Evolutionary conservation across 2,797 vertebrate genomes (phyloP).

Genomic region (Neosalanx taihuensis): DNA sequence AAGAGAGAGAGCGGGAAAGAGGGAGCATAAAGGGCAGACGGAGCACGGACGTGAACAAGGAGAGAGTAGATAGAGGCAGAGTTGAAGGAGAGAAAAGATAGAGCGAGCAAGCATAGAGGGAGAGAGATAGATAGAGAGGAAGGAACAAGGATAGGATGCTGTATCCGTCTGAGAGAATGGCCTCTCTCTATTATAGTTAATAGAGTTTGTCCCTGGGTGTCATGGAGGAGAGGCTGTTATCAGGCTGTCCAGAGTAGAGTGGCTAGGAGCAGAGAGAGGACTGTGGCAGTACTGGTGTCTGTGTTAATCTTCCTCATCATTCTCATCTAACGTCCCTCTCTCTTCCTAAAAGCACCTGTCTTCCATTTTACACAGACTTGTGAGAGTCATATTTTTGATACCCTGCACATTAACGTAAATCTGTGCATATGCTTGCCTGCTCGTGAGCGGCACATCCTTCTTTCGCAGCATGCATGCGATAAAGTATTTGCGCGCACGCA

Average conservation of each 20-base stretch:
- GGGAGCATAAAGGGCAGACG: slow-evolving; percentile 30
- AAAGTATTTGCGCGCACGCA: no score
- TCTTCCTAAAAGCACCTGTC: not conserved
- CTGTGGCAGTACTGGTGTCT: no score
- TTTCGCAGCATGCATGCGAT: not conserved
- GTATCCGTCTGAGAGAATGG: slow-evolving; percentile 48
- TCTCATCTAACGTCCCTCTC: slow-evolving; percentile 15
- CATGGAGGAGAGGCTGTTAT: slow-evolving; percentile 58
- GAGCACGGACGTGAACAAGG: slow-evolving; percentile 2
- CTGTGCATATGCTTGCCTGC: not conserved
- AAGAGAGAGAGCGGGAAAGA: slow-evolving; percentile 36
- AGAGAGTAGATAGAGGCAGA: no score
- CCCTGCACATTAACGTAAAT: no score
- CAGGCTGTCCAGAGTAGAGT: slow-evolving; percentile 46
- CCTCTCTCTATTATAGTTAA: slow-evolving; percentile 63
- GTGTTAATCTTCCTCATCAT: slow-evolving; percentile 52
- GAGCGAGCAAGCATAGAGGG: slow-evolving; percentile 8
- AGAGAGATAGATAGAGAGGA: slow-evolving; percentile 36
- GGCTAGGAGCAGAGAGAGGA: slow-evolving; percentile 30
- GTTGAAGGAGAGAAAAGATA: no score
- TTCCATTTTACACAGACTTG: not conserved
- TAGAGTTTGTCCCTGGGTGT: slow-evolving; percentile 63
- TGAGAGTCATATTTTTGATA: no score
- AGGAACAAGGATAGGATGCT: slow-evolving; percentile 43
- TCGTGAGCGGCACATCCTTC: no score